Evolutionary conservation across 2,888 invertebrate species (phyloP).

Genomic region (Agrotis clavis): DNA sequence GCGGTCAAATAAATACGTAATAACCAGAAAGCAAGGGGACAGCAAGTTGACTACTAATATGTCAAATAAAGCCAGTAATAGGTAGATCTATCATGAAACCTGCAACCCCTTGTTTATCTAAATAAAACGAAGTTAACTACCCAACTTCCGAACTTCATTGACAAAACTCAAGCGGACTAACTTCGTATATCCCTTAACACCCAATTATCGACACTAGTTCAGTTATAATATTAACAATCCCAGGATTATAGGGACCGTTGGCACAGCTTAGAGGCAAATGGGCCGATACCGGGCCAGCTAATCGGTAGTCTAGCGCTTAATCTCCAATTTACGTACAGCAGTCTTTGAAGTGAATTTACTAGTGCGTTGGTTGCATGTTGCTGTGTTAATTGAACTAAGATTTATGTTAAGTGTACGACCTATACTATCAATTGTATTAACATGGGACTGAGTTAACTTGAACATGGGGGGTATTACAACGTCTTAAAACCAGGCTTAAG

Average conservation of each 20-base stretch:
- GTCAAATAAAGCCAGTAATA: too few relatives aligned
- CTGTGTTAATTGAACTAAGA: constrained; percentile 51
- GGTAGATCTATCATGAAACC: neutral
- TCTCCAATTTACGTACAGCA: constrained; percentile 61
- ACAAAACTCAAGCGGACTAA: constrained; percentile 14
- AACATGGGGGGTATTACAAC: too few relatives aligned
- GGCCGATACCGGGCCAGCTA: constrained; percentile 51
- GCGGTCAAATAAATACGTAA: neutral
- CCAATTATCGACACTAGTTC: constrained; percentile 52
- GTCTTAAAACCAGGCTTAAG: too few relatives aligned
- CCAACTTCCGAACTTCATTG: constrained; percentile 17
- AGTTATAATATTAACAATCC: constrained; percentile 51
- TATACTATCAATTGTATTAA: constrained; percentile 7
- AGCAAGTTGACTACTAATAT: neutral
- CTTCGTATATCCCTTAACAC: constrained; percentile 39
- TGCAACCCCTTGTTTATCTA: neutral
- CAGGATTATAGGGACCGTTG: constrained; percentile 35
- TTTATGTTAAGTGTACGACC: constrained; percentile 35
- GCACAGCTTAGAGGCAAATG: constrained; percentile 57
- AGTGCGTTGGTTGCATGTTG: constrained; percentile 38
- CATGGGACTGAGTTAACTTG: neutral
- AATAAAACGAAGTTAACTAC: neutral
- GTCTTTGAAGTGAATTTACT: constrained; percentile 50
- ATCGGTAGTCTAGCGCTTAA: constrained; percentile 61
- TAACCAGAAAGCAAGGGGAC: neutral